Percentiles rank a stretch among this genome's conserved stretches.
phyloP scores from a whole-genome alignment of 2,113 vertebrate genomes.

The Ctenomys sociabilis region DNA sequence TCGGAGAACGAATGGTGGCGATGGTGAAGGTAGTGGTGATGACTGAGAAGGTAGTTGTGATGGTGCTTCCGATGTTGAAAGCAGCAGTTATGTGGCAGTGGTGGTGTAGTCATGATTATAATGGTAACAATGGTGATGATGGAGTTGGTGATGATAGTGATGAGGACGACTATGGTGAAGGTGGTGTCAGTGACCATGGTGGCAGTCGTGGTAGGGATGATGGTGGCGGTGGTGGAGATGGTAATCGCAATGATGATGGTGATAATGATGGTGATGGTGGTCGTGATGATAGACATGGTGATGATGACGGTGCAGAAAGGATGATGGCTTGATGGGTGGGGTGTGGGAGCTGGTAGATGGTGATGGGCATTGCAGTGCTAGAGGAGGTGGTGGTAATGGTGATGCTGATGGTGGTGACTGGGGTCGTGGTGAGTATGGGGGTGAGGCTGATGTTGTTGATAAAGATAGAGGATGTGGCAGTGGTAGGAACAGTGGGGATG shows the following conservation, averaged over 20 bases:
- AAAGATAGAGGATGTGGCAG: accelerated
- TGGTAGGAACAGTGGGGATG: neutral
- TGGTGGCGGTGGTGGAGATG: neutral
- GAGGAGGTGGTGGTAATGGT: too few species aligned
- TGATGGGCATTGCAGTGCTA: accelerated
- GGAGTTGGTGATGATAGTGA: neutral
- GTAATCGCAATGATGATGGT: too few species aligned
- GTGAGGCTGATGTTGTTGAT: too few species aligned
- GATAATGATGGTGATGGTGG: neutral
- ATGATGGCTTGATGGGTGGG: neutral
- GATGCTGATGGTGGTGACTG: too few species aligned
- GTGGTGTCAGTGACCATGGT: accelerated
- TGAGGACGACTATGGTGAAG: neutral
- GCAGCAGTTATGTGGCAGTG: neutral
- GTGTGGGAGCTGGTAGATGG: accelerated
- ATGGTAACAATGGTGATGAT: neutral
- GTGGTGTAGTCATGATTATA: neutral
- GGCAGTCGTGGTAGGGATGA: accelerated
- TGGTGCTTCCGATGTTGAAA: neutral
- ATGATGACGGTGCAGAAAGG: neutral
- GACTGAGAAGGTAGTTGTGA: neutral
- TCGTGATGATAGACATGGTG: neutral
- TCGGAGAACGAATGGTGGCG: neutral
- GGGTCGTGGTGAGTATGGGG: accelerated
- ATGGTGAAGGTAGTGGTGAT: neutral